These are phyloP conservation scores for Ascaphus truei DNA, from an alignment of 2,113 vertebrate species.

Conservation along the genomic window DNA sequence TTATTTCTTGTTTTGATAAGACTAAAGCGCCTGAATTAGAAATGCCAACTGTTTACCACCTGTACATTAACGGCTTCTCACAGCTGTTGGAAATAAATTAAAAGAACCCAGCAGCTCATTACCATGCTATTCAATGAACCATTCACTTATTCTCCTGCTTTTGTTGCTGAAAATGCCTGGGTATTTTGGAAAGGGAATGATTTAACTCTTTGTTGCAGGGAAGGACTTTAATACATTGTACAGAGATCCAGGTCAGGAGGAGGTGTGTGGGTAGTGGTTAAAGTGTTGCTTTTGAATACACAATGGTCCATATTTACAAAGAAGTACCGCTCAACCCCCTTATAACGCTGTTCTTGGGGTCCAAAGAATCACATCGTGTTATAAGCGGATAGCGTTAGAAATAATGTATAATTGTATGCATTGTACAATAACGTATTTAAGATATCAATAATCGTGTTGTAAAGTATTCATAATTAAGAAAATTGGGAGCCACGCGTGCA, in stretches of 20 bases:
- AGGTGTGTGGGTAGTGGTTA: too few relatives aligned
- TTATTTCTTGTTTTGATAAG: conserved; percentile 39
- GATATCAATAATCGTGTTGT: too few relatives aligned
- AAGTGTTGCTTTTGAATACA: too few relatives aligned
- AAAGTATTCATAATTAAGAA: too few relatives aligned
- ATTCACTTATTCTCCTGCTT: conserved; percentile 25
- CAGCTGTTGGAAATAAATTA: conserved; percentile 37
- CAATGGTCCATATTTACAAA: too few relatives aligned
- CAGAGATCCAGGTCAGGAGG: background rate
- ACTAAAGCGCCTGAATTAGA: conserved; percentile 36
- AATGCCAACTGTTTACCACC: conserved; percentile 38
- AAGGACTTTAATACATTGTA: background rate
- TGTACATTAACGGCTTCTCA: conserved; percentile 33
- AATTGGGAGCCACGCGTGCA: too few relatives aligned
- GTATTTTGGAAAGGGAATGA: background rate
- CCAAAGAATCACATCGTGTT: too few relatives aligned
- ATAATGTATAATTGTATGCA: too few relatives aligned
- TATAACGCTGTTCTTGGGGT: too few relatives aligned
- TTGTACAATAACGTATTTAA: too few relatives aligned
- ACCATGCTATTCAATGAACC: conserved; percentile 36
- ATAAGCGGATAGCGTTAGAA: too few relatives aligned
- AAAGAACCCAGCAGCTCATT: conserved; percentile 35
- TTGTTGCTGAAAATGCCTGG: conserved; percentile 18
- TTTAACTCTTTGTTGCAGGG: conserved; percentile 1
- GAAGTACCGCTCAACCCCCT: too few relatives aligned